Evolutionary conservation across 64 coral and sea anemone genomes (phyloP), one percentile per base, ranked within the genome.

Genomic region (Stylophora pistillata): DNA sequence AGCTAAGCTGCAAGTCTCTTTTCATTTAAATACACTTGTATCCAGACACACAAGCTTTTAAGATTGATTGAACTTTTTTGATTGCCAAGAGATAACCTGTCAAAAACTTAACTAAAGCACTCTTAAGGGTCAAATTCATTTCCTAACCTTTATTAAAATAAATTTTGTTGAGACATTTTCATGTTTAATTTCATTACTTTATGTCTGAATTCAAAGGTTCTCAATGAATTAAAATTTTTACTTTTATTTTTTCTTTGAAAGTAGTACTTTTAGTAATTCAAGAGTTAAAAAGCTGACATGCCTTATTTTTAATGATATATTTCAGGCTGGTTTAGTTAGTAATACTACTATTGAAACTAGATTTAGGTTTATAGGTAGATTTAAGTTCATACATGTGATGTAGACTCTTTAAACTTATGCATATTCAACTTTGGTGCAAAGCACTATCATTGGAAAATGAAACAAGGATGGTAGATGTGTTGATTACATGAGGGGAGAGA

Each of bases 111-210:
- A 56, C 28, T 56, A 1, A 55, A 47, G 53, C 56, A 25, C 56
- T 78, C 11, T 13, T 47, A 2, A 15, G 25, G 53, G 6, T n/a
- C 5, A 25, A 29, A 78, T 78, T 26, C 75, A 78, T 56, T 78
- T 78, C 53, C 75, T 76, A 78, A 47, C 75, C 64, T 68, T 68
- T 1, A 68, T n/a, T 68, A 28, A 68, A 68, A 26, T 11, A n/a
- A 68, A 68, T 21, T 25, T 12, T 12, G 23, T 68, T n/a, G 4
- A n/a, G 26, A 68, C 10, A 68, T n/a, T 47, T 47, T 47, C 9
- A 68, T 25, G 26, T 68, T 68, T 68, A 68, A 10, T 21, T 26
- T 26, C 64, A 68, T 68, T n/a, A 64, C 4, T 7, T 64, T 64
- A 64, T 23, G 23, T 68, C 21, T 27, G 64, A n/a, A n/a, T n/a